Evolutionary conservation across 2,797 vertebrate genomes (phyloP).

Genomic region (Falco cherrug): DNA sequence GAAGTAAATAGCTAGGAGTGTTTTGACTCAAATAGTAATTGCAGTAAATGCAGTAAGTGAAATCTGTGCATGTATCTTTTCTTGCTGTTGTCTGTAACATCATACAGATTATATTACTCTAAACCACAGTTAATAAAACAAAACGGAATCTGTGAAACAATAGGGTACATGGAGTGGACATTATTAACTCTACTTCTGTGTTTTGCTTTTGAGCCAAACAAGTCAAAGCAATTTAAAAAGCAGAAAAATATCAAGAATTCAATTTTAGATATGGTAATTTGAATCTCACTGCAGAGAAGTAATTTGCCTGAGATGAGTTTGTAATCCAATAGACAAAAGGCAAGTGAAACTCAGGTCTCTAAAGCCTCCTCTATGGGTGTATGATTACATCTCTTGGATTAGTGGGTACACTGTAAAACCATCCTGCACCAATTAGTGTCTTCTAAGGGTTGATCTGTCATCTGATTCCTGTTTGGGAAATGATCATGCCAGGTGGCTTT

Average conservation of each 20-base stretch:
- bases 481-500: neutral
- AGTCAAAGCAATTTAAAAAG: neutral
- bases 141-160: neutral
- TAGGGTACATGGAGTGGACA: neutral
- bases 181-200: neutral
- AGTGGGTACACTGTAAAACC: neutral
- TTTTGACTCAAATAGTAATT: neutral
- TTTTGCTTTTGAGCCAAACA: neutral
- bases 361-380: neutral
- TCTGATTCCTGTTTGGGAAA: neutral
- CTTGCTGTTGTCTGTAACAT: neutral
- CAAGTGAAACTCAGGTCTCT: neutral
- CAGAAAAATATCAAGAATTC: neutral
- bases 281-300: neutral
- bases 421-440: neutral
- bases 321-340: neutral
- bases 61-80: neutral
- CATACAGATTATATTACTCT: neutral
- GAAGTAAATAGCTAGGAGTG: rapidly evolving
- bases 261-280: neutral
- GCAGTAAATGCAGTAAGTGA: neutral
- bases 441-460: neutral
- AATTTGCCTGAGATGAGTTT: neutral
- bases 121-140: neutral
- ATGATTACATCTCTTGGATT: neutral